Conservation (phyloP, 2,888 invertebrate genomes). For the Synergus gifuensis region DNA sequence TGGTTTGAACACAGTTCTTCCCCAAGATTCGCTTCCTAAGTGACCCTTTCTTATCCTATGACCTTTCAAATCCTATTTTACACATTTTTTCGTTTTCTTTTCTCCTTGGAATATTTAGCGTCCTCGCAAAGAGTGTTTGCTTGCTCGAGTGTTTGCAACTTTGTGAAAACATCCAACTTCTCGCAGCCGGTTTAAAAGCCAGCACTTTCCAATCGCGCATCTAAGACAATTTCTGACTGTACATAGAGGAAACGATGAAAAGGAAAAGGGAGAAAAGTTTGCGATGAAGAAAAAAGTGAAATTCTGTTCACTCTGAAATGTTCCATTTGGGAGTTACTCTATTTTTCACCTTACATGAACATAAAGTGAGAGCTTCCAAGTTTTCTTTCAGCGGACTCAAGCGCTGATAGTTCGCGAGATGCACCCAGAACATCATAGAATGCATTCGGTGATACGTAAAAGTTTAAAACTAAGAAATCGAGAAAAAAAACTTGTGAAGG, state of each 20-base stretch:
- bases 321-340: slow-evolving; percentile 38
- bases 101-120: not conserved
- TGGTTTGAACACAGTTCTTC: not conserved
- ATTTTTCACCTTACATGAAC: slow-evolving; percentile 17
- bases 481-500: not conserved
- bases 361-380: slow-evolving; percentile 31
- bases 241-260: slow-evolving; percentile 5
- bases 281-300: slow-evolving; percentile 20
- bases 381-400: slow-evolving; percentile 20
- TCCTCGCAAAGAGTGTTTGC: not conserved
- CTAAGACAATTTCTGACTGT: slow-evolving; percentile 25
- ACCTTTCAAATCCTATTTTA: not conserved
- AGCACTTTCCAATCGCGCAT: not conserved
- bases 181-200: not conserved
- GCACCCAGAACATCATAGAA: slow-evolving; percentile 27
- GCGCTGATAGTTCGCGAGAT: slow-evolving; percentile 25
- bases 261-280: slow-evolving; percentile 10
- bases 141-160: not conserved
- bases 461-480: slow-evolving; percentile 3
- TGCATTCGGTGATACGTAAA: slow-evolving; percentile 29
- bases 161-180: not conserved
- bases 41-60: not conserved
- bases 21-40: not conserved
- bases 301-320: slow-evolving; percentile 20
- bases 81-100: not conserved